Evolutionary conservation across 1,140 invertebrate genomes (phyloP).

Genomic region (Drosophila tsacasi): DNA sequence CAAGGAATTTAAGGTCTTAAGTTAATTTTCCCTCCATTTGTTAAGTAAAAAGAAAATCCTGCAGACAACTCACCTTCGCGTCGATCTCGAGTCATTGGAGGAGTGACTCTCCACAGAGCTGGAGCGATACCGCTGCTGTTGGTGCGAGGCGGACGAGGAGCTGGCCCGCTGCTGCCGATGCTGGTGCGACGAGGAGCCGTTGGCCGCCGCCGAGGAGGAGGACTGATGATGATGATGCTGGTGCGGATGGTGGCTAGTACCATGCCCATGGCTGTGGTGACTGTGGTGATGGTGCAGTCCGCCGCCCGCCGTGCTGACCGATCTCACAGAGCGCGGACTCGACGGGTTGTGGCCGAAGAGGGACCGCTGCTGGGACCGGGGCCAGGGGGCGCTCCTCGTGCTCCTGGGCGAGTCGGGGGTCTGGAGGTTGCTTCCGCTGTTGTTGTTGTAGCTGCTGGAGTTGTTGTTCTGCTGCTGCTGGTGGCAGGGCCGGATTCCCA

Average conservation of each 20-base stretch:
- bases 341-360: slow-evolving; percentile 89
- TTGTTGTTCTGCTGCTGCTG: slow-evolving; percentile 77
- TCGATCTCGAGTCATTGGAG: slow-evolving; percentile 91
- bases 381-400: slow-evolving; percentile 94
- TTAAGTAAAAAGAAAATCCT: too few relatives aligned
- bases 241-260: slow-evolving; percentile 75
- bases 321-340: slow-evolving; percentile 89
- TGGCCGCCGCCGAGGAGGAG: slow-evolving; percentile 42
- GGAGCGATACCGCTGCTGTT: slow-evolving; percentile 85
- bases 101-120: slow-evolving; percentile 94
- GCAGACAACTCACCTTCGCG: slow-evolving; percentile 86
- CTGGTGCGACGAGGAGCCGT: slow-evolving; percentile 56
- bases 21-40: too few relatives aligned
- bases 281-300: slow-evolving; percentile 76
- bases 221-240: slow-evolving; percentile 48
- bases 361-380: slow-evolving; percentile 89
- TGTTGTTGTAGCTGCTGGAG: slow-evolving; percentile 81
- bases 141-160: slow-evolving; percentile 70
- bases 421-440: slow-evolving; percentile 73
- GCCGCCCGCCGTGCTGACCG: slow-evolving; percentile 86
- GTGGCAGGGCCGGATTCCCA: slow-evolving; percentile 79
- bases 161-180: slow-evolving; percentile 66
- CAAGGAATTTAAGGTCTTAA: not conserved
- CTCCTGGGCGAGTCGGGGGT: slow-evolving; percentile 90
- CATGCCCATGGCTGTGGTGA: slow-evolving; percentile 74